Evolutionary conservation across 1,140 invertebrate genomes (phyloP), one percentile per base, ranked within the genome.

Genomic region (Tetragnatha versicolor): DNA sequence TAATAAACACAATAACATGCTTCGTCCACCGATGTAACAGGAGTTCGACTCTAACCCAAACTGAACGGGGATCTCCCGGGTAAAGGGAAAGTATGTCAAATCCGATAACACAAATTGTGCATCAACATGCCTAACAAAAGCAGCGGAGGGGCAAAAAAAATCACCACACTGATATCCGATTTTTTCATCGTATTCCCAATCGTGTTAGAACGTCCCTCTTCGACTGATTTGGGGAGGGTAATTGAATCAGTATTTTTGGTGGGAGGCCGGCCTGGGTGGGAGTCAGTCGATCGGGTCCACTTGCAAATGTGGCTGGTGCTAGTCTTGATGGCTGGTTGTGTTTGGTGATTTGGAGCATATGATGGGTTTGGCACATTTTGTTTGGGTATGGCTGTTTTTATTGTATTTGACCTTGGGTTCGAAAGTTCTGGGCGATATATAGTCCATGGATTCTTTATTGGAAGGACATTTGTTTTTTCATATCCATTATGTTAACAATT

Each of bases 171-270:
- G 20, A 14, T 39, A n/a, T 20, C 20, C 7, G 3, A 45, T 66
- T 68, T 66, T 47, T 49, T 49, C 25, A 20, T 47, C 63, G 27
- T 39, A 68, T 68, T 68, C 63, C 63, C 63, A 68, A 37, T 68
- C 45, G 42, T 68, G 63, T 68, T 47, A 35, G 63, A 68, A 68
- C 45, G 31, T 49, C 45, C 42, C 63, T 42, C 45, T 29, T 68
- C 45, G n/a, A 47, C 63, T 47, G 63, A 68, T 68, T 68, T 68
- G 42, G 63, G 33, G 25, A 68, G 63, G 31, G 63, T 68, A 68
- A 68, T 68, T 68, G 42, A 49, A 68, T 68, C 39, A 68, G 63
- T 47, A 29, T 17, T 68, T 66, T 49, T 20, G 22, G 17, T 33
- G 35, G 55, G 55, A 35, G 55, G 31, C 51, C 51, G 25, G 25